Conservation (phyloP, 2,797 vertebrate species). For the Arrhamphus sclerolepis region DNA sequence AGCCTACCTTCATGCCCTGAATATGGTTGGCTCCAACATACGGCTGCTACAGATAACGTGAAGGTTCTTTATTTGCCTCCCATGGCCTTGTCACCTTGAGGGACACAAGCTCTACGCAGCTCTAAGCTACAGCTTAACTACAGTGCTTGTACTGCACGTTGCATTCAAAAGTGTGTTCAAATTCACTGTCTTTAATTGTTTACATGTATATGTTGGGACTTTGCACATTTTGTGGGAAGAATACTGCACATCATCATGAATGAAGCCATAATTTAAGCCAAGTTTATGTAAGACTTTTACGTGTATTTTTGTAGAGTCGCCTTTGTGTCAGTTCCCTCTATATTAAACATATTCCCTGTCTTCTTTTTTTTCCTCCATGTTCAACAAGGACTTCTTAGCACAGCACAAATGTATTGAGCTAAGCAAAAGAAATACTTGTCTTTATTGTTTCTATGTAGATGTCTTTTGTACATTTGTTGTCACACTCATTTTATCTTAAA, state of each 20-base stretch:
- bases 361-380: conserved; percentile 22
- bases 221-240: conserved; percentile 64
- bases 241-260: conserved; percentile 53
- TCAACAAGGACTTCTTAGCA: conserved; percentile 29
- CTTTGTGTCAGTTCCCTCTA: conserved; percentile 37
- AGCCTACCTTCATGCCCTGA: conserved; percentile 40
- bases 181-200: conserved; percentile 39
- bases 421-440: conserved; percentile 33
- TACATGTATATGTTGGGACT: conserved; percentile 55
- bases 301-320: conserved; percentile 59
- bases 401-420: conserved; percentile 31
- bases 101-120: conserved; percentile 21
- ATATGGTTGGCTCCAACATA: conserved; percentile 39
- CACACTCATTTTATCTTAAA: conserved; percentile 62
- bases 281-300: conserved; percentile 61
- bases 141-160: conserved; percentile 37
- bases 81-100: conserved; percentile 23
- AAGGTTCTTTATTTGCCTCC: conserved; percentile 8
- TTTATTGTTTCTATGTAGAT: conserved; percentile 19
- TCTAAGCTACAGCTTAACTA: conserved; percentile 21
- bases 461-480: conserved; percentile 16
- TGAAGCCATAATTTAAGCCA: conserved; percentile 66
- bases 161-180: conserved; percentile 35
- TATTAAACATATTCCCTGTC: conserved; percentile 32
- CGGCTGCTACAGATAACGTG: conserved; percentile 29